Evolutionary conservation across 2,113 vertebrate genomes (phyloP).

Genomic region (Cottus gobio): DNA sequence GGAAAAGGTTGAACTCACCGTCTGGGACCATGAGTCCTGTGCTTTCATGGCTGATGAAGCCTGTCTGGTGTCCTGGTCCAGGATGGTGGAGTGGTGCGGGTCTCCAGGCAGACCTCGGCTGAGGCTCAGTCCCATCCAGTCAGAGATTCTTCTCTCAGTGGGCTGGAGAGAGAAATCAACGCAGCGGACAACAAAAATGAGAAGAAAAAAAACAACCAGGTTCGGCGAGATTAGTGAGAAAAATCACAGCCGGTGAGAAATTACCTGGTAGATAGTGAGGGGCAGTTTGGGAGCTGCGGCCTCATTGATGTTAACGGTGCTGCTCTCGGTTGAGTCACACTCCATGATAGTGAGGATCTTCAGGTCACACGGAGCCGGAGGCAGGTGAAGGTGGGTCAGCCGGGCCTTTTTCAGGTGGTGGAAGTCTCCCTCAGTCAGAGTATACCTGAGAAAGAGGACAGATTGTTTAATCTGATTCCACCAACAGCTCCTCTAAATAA

Average conservation of each 20-base stretch:
- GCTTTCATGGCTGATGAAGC: conserved; percentile 71
- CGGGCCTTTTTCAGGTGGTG: conserved; percentile 97
- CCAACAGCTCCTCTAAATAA: background rate
- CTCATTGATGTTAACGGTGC: conserved; percentile 81
- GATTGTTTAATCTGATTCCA: background rate
- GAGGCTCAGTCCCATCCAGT: conserved; percentile 85
- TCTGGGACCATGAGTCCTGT: conserved; percentile 82
- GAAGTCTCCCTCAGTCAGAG: conserved; percentile 96
- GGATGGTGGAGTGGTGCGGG: conserved; percentile 88
- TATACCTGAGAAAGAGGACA: conserved; percentile 85
- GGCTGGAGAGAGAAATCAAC: conserved; percentile 56
- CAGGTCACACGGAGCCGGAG: conserved; percentile 83
- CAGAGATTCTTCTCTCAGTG: conserved; percentile 69
- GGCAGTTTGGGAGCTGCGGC: conserved; percentile 80
- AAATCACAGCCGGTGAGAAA: background rate
- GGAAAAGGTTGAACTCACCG: conserved; percentile 80
- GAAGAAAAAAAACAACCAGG: background rate
- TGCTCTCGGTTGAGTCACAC: conserved; percentile 90
- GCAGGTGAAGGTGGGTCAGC: conserved; percentile 91
- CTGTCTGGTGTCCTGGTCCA: conserved; percentile 80
- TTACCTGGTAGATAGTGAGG: conserved; percentile 93
- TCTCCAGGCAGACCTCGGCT: conserved; percentile 93
- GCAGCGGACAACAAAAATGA: background rate
- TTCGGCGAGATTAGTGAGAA: background rate
- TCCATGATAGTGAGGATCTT: conserved; percentile 97